Percentiles rank a stretch among this genome's conserved stretches.
Conservation (phyloP, 2,888 invertebrate species). For the Drosophila nr. fundita region DNA sequence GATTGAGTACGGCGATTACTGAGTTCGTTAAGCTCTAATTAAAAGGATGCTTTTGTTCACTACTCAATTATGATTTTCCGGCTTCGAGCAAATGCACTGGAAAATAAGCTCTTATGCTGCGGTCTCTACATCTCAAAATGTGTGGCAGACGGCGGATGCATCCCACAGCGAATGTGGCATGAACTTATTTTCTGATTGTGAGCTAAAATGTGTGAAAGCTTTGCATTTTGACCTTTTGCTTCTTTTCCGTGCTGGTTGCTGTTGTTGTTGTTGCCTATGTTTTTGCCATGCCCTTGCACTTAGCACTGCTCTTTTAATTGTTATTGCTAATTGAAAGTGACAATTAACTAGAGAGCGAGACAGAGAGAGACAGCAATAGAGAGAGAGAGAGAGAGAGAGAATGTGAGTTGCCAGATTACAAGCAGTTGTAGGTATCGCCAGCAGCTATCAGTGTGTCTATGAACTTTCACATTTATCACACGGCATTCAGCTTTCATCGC, state of each 20-base stretch:
- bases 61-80: neutral
- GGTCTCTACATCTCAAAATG: neutral
- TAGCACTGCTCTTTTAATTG: constrained; percentile 13
- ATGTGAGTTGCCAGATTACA: neutral
- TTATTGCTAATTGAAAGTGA: constrained; percentile 65
- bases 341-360: constrained; percentile 38
- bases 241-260: neutral
- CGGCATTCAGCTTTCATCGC: constrained; percentile 1
- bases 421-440: neutral
- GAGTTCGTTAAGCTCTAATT: neutral
- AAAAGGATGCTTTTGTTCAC: neutral
- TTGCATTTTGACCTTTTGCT: constrained; percentile 58
- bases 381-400: too few relatives aligned
- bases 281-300: neutral
- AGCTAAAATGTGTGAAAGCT: constrained; percentile 8
- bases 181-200: constrained; percentile 19
- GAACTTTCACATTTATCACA: constrained; percentile 72
- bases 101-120: constrained; percentile 5
- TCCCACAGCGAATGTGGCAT: neutral
- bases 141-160: neutral
- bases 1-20: neutral
- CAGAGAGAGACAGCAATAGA: neutral
- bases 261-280: constrained; percentile 12
- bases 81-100: neutral
- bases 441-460: constrained; percentile 19